Base-by-base conservation (phyloP, 2,113 vertebrate genomes). In the Lophotis ruficrista region DNA sequence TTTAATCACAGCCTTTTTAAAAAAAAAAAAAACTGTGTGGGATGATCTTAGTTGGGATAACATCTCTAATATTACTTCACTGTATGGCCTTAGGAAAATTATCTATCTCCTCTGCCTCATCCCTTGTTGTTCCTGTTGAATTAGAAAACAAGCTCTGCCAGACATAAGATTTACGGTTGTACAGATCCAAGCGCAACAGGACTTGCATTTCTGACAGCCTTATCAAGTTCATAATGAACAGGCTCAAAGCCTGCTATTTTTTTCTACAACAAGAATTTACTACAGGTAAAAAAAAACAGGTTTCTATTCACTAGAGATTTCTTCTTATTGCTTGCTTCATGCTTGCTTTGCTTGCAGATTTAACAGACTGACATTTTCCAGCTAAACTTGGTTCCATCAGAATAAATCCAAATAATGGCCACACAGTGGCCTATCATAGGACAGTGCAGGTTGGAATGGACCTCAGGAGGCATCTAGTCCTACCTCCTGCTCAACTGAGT, bases 371-470 rank as follows among this genome's bases (percentile, higher is more conserved):
- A 28, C 4, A 30, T 56, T 48, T 77, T 76, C 11, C 51, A 70
- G 5, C 17, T 35, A 72, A 58, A 58, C 10, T 47, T 7, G 3
- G 28, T 65, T 51, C 28, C 37, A 23, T 16, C 6, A 51, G 10
- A 72, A 19, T 43, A 50, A 37, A 71, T 64, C 50, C 25, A 48
- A 10, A 35, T 64, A 25, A 50, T 27, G 31, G 3, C 4, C 1
- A 2, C 1, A 0, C 28, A 37, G 13, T 38, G n/a, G n/a, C n/a
- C n/a, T n/a, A 37, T 65, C 15, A 45, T 14, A 45, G 14, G 7
- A 58, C 5, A 45, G 7, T 24, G 15, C 8, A 65, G 10, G 7
- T 10, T 51, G 31, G 43, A 51, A 85, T 37, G 10, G 27, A 38
- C 27, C 23, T 58, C 20, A 45, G 30, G 58, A 78, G 14, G 11